Percentiles rank a stretch among this genome's conserved stretches.
Conservation (phyloP, 92 coral and sea anemone species). For the Paramuricea clavata region DNA sequence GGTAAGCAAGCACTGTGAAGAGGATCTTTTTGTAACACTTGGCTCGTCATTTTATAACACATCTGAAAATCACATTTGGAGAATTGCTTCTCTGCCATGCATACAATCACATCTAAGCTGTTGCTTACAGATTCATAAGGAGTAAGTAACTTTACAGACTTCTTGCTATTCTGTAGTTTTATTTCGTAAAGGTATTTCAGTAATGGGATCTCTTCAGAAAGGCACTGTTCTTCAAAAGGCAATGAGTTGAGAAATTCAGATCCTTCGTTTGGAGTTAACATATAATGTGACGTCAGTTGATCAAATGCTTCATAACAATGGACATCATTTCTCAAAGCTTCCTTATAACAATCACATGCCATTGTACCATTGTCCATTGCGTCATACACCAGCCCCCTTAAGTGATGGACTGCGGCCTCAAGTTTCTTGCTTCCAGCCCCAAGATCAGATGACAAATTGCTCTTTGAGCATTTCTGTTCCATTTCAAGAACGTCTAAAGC, state of each 20-base stretch:
- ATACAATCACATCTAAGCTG: conserved; percentile 89
- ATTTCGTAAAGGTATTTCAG: conserved; percentile 88
- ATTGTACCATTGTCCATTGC: conserved; percentile 94
- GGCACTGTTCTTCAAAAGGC: conserved; percentile 88
- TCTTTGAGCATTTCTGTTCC: conserved; percentile 80
- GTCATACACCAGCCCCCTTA: conserved; percentile 88
- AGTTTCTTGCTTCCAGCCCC: conserved; percentile 79
- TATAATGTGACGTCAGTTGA: conserved; percentile 90
- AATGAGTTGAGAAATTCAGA: conserved; percentile 75
- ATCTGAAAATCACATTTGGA: conserved; percentile 82
- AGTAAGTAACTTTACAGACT: conserved; percentile 80
- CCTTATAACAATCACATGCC: conserved; percentile 95
- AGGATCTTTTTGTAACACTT: conserved; percentile 83
- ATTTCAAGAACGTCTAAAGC: conserved; percentile 87
- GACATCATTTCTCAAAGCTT: conserved; percentile 87
- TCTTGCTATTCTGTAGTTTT: conserved; percentile 79
- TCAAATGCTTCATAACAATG: conserved; percentile 99
- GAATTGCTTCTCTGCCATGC: conserved; percentile 94
- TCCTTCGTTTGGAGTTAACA: conserved; percentile 94
- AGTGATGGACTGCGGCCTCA: conserved; percentile 85
- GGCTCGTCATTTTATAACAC: conserved; percentile 85
- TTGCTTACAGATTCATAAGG: conserved; percentile 84
- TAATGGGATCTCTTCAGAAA: conserved; percentile 85
- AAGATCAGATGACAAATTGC: conserved; percentile 65
- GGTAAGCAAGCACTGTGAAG: conserved; percentile 92